Evolutionary conservation across 1,140 invertebrate species (phyloP), one percentile per base, ranked within the genome.

Genomic region (Drosophila sp.): DNA sequence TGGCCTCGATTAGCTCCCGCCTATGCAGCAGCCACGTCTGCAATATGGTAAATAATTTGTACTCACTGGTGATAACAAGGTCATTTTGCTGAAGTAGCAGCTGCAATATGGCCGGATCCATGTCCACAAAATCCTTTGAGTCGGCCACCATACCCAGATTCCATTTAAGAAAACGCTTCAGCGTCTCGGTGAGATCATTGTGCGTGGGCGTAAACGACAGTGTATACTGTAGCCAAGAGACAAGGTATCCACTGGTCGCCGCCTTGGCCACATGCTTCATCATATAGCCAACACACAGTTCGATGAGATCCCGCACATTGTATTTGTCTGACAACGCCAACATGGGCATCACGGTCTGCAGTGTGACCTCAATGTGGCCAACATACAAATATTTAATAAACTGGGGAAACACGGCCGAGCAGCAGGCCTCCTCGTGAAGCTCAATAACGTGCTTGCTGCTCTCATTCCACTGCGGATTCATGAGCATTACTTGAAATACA

Each of bases 401-500:
- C 90, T 96, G 94, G 64, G 96, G 96, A 93, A 99, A 99, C 21
- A 98, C 96, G 64, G 93, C 93, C 32, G 95, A 94, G 91, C 97
- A 98, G 61, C 95, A 95, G 3, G 96, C 95, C 16, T 97, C 96
- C 93, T 99, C 98, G 87, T 97, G 94, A 1, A 98, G 93, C 32
- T 96, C 95, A 65, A 99, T 96, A 16, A 94, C 93, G 78, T 94
- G 96, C 92, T 97, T 96, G 71, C 96, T 94, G 84, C 96, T 97
- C 91, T 98, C 97, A 56, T 94, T 96, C 97, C 97, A 98, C 91
- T 97, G 96, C 0, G 97, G 95, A 90, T 97, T 97, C 96, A 98
- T 98, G 38, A 99, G 92, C 98, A 99, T 99, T 4, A 98, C 96
- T 93, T 98, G 97, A 92, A 99, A 98, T 14, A 99, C 98, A 93